phyloP scores from a whole-genome alignment of 2,888 invertebrate species.

The Molanna angustata region DNA sequence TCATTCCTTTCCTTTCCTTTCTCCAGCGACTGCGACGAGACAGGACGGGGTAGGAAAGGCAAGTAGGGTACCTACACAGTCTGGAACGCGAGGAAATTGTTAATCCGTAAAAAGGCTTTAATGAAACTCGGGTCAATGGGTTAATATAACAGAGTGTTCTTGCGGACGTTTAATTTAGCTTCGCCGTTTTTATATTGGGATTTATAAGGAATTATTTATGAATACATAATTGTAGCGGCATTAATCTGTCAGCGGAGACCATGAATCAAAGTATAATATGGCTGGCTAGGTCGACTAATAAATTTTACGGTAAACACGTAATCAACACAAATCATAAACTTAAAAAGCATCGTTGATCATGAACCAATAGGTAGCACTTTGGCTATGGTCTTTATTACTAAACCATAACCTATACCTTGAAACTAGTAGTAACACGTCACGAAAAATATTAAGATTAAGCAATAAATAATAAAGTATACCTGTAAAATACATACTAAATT shows the following conservation, averaged over 20 bases:
- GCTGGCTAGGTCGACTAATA: constrained; percentile 11
- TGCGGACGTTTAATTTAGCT: too few species aligned
- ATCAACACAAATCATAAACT: constrained; percentile 31
- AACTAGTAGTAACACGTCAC: too few species aligned
- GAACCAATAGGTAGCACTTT: constrained; percentile 18
- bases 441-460: too few species aligned
- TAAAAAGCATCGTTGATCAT: constrained; percentile 24
- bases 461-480: too few species aligned
- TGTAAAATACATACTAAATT: too few species aligned
- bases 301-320: constrained; percentile 22
- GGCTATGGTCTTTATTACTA: background rate
- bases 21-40: constrained; percentile 1
- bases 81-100: constrained; percentile 11
- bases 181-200: constrained; percentile 24
- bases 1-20: constrained; percentile 2
- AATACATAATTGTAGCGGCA: constrained; percentile 32
- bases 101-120: constrained; percentile 18
- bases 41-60: too few species aligned
- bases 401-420: too few species aligned
- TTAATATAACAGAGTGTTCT: too few species aligned
- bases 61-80: too few species aligned
- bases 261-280: constrained; percentile 24
- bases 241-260: constrained; percentile 26
- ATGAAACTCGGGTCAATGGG: constrained; percentile 15
- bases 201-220: constrained; percentile 30